These are phyloP conservation scores for Aleadryas rufinucha DNA, from an alignment of 2,113 vertebrate genomes.

Conservation along the genomic window DNA sequence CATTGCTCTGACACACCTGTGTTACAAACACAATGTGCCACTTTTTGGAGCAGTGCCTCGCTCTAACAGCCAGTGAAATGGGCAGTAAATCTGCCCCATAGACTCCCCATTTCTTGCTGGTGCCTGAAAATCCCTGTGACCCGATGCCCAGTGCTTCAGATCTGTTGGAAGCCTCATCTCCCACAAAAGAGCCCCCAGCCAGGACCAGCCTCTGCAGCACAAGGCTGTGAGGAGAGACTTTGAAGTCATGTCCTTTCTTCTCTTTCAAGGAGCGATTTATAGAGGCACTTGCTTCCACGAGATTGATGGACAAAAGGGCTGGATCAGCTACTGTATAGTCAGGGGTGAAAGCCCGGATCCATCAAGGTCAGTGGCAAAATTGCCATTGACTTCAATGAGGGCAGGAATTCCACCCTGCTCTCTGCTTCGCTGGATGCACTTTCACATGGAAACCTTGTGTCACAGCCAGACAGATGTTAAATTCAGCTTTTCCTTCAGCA, in stretches of 20 bases:
- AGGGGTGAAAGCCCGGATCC: not conserved
- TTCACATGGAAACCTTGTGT: not conserved
- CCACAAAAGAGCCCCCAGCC: not conserved
- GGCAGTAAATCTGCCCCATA: not conserved
- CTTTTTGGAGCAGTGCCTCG: not conserved
- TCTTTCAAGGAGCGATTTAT: conserved; percentile 8
- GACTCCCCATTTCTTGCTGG: not conserved
- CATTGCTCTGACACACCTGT: rapidly evolving
- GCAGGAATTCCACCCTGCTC: not conserved
- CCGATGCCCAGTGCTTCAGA: rapidly evolving
- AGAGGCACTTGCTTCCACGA: not conserved
- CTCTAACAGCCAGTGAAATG: not conserved
- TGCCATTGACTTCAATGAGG: not conserved
- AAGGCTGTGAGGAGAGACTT: not conserved
- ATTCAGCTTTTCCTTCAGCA: not conserved
- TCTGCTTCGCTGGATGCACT: not conserved
- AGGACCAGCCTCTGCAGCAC: not conserved
- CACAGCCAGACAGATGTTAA: not conserved
- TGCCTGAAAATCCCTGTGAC: not conserved
- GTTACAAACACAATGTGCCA: not conserved
- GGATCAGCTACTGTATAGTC: not conserved
- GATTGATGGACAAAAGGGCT: conserved; percentile 11
- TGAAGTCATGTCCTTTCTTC: not conserved
- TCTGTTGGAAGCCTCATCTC: rapidly evolving
- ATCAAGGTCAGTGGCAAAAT: conserved; percentile 23